Percentiles rank a stretch among this genome's conserved stretches.
These are phyloP conservation scores for Caenorhabditis sp. DNA, from an alignment of 2,888 invertebrate species.

Conservation along the genomic window DNA sequence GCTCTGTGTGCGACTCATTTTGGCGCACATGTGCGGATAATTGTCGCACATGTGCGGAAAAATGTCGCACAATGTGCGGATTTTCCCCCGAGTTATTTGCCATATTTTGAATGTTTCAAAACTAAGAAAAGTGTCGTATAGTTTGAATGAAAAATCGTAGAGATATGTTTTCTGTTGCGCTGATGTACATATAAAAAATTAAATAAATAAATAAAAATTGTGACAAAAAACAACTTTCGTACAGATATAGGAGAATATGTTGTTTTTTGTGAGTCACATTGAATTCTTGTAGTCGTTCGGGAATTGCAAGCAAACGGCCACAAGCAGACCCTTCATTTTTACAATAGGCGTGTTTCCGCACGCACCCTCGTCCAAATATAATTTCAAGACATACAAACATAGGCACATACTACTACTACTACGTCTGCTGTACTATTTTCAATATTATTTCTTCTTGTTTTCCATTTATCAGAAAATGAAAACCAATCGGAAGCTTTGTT, in stretches of 20 bases:
- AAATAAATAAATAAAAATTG: background rate
- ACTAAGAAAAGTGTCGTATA: background rate
- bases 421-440: background rate
- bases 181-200: background rate
- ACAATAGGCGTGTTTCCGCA: slow-evolving; percentile 1
- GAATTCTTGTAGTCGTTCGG: background rate
- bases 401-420: background rate
- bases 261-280: background rate
- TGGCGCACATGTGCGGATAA: no score
- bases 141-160: background rate
- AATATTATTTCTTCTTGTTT: background rate
- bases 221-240: background rate
- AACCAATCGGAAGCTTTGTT: background rate
- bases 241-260: background rate
- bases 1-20: no score
- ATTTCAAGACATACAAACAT: slow-evolving; percentile 1
- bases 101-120: slow-evolving; percentile 2
- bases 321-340: background rate
- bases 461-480: slow-evolving; percentile 2
- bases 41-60: no score
- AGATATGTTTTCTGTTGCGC: background rate
- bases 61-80: no score
- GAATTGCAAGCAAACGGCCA: background rate
- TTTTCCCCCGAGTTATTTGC: no score
- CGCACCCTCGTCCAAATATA: background rate